Evolutionary conservation across 2,888 invertebrate species (phyloP).

Genomic region (Scelioninae gen. 2): DNA sequence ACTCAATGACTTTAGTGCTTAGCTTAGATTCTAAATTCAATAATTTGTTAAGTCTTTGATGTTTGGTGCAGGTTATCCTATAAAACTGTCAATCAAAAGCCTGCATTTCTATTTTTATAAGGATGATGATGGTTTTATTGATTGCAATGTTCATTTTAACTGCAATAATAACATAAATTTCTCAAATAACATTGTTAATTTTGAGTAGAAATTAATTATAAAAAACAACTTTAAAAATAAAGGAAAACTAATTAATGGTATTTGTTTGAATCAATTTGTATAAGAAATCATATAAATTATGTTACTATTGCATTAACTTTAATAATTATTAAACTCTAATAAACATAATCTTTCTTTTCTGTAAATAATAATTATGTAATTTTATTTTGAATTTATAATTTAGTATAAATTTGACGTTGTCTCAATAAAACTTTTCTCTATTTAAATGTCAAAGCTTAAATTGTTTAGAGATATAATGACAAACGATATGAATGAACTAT

Average conservation of each 20-base stretch:
- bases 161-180: background rate
- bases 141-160: background rate
- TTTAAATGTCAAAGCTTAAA: slow-evolving; percentile 26
- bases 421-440: slow-evolving; percentile 16
- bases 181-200: background rate
- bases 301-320: slow-evolving; percentile 2
- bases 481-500: slow-evolving; percentile 13
- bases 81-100: slow-evolving; percentile 23
- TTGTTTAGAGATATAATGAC: slow-evolving; percentile 11
- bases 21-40: slow-evolving; percentile 39
- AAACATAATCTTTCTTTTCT: slow-evolving; percentile 7
- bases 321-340: slow-evolving; percentile 4
- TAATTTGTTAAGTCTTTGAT: slow-evolving; percentile 46
- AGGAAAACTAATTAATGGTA: too few species aligned
- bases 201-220: too few species aligned
- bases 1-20: slow-evolving; percentile 53
- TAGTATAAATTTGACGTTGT: slow-evolving; percentile 17
- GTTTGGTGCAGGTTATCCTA: slow-evolving; percentile 23
- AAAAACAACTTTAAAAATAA: too few species aligned
- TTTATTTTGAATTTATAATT: slow-evolving; percentile 11
- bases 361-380: slow-evolving; percentile 21
- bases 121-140: slow-evolving; percentile 26
- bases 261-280: too few species aligned
- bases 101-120: slow-evolving; percentile 19
- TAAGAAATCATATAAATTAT: background rate